Evolutionary conservation across 2,113 vertebrate genomes (phyloP), one percentile per base, ranked within the genome.

Genomic region (Craseonycteris thonglongyai): DNA sequence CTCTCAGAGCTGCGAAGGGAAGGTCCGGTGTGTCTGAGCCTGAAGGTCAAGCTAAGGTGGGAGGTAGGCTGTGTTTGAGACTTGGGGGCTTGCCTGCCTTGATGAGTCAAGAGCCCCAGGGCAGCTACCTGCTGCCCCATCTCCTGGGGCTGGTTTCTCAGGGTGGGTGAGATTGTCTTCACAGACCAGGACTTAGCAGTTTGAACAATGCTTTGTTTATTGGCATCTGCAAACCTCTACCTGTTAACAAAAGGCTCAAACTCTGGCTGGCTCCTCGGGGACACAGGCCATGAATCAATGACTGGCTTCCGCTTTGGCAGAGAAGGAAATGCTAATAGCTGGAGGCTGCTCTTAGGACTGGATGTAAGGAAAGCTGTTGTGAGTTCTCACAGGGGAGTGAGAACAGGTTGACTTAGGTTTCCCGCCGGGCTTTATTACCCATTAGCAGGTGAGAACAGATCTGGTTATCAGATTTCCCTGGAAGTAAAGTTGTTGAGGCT

Each of bases 301-400:
- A 87, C 80, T 61, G 93, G 59, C 58, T 86, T 94, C 93, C 38
- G 24, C 51, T 89, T 90, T 90, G 94, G 90, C 95, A 93, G 78
- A 54, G 72, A 84, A 94, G 72, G 49, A 69, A 72, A 85, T 78
- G 68, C 51, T 86, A 18, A 51, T 68, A 88, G 71, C 90, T 82
- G 58, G 69, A 92, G 75, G 79, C 83, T 71, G 69, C 35, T 72
- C 42, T 92, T 8, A 2, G 47, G 72, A 33, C 76, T 68, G n/a
- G 38, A 68, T 68, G 63, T 81, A 95, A 51, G 66, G n/a, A 68
- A 86, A 59, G 69, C 65, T 84, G 19, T 35, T 51, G 28, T 66
- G 58, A 58, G 80, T 80, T 58, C 45, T 63, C 63, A 10, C 3
- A 80, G 45, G 80, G 56, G 24, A 35, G 8, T 42, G 56, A 86